Conservation (phyloP, 2,888 invertebrate genomes). For the Eudasyphora cyanicolor region DNA sequence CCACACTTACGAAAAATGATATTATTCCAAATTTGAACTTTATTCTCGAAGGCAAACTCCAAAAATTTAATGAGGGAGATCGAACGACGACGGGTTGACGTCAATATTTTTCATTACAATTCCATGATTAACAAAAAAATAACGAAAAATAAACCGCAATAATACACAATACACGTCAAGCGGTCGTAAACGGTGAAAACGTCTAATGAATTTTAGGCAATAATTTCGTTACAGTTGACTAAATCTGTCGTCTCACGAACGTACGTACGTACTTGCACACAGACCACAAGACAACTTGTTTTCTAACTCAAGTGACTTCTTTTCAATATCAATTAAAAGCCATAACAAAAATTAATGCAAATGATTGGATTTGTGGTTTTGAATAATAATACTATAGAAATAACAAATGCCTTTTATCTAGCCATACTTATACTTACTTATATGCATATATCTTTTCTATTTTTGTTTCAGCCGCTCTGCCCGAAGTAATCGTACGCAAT, state of each 20-base stretch:
- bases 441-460: neutral
- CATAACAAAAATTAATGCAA: neutral
- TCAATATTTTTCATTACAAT: conserved; percentile 10
- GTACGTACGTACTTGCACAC: neutral
- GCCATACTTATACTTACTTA: neutral
- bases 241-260: conserved; percentile 38
- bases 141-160: neutral
- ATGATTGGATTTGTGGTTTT: neutral
- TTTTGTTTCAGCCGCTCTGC: conserved; percentile 78
- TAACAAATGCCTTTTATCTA: neutral
- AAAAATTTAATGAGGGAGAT: neutral
- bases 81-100: conserved; percentile 14
- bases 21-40: neutral
- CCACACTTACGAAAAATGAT: too few relatives aligned
- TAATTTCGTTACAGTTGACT: conserved; percentile 29
- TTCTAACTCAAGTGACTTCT: neutral
- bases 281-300: neutral
- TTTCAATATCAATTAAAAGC: neutral
- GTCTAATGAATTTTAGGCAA: conserved; percentile 15
- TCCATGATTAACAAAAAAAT: conserved; percentile 21
- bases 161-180: neutral
- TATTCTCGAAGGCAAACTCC: neutral
- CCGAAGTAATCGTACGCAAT: conserved; percentile 82
- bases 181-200: neutral
- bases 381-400: neutral